Base-by-base conservation (phyloP, 2,888 invertebrate species). In the Adelognathus sp. region DNA sequence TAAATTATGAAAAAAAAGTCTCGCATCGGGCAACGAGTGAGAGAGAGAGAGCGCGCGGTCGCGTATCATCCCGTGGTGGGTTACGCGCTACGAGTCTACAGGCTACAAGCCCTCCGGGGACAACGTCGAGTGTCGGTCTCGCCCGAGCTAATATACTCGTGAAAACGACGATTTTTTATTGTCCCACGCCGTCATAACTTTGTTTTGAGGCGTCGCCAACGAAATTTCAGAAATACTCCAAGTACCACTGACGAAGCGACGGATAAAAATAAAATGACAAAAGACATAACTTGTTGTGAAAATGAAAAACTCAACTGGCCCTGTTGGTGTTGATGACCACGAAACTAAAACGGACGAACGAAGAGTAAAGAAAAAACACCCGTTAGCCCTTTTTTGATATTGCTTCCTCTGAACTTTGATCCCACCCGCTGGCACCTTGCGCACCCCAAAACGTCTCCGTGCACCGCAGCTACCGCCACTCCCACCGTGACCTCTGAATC, bases 1-100 rank as follows among this genome's bases (percentile, higher is more conserved):
- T 72, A 67, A 77, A 67, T 77, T 72, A 77, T 72, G 18, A 58
- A 58, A 58, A 16, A n/a, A 21, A 44, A 61, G 36, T 41, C 52
- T 33, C 39, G n/a, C 31, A 41, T 29, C 60, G 29, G 33, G 71
- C 24, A 60, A 18, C 16, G 50, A 52, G 39, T 3, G 36, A n/a
- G n/a, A n/a, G 36, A 36, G 9, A 36, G 36, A 36, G 9, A 36
- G 36, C 36, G n/a, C 36, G n/a, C n/a, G n/a, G n/a, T n/a, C 1
- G 6, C 76, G 52, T 64, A 71, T 71, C 58, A 50, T 16, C 39
- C 29, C n/a, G n/a, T 21, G n/a, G 50, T 64, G 64, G 71, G 56
- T 71, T 66, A 54, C 29, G 41, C 76, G 16, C 60, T 72, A 33
- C 39, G 44, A 11, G 27, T 14, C 46, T 56, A 24, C 7, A 31